Percentiles rank a stretch among this genome's conserved stretches.
phyloP scores from a whole-genome alignment of 2,797 vertebrate genomes.

The Tolypeutes matacus region DNA sequence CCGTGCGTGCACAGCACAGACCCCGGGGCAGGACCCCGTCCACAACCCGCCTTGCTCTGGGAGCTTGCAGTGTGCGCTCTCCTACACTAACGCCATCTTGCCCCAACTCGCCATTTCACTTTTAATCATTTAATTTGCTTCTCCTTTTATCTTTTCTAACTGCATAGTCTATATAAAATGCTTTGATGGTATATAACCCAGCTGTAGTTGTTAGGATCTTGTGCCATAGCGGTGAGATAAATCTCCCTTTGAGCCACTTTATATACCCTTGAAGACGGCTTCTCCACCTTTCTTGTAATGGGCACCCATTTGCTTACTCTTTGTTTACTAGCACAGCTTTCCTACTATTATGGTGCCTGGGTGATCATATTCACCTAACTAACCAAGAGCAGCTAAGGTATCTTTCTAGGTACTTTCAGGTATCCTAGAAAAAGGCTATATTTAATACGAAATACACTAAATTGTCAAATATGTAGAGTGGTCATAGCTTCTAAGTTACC shows the following conservation, averaged over 20 bases:
- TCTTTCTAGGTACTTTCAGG: not conserved
- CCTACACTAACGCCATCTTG: too few relatives aligned
- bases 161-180: not conserved
- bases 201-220: not conserved
- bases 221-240: not conserved
- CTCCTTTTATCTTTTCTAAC: not conserved
- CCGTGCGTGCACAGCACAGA: too few relatives aligned
- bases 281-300: not conserved
- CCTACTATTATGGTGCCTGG: not conserved
- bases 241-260: not conserved
- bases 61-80: too few relatives aligned
- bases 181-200: not conserved
- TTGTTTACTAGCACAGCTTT: not conserved
- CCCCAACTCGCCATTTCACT: not conserved
- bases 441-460: not conserved
- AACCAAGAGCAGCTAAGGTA: not conserved
- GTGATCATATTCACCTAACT: not conserved
- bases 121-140: not conserved
- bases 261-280: not conserved
- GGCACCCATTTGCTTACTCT: not conserved
- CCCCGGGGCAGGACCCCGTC: too few relatives aligned
- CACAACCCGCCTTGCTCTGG: too few relatives aligned
- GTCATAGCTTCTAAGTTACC: not conserved
- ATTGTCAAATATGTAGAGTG: not conserved
- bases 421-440: not conserved